Evolutionary conservation across 1,140 invertebrate species (phyloP), one percentile per base, ranked within the genome.

Genomic region (Tenebrio molitor): DNA sequence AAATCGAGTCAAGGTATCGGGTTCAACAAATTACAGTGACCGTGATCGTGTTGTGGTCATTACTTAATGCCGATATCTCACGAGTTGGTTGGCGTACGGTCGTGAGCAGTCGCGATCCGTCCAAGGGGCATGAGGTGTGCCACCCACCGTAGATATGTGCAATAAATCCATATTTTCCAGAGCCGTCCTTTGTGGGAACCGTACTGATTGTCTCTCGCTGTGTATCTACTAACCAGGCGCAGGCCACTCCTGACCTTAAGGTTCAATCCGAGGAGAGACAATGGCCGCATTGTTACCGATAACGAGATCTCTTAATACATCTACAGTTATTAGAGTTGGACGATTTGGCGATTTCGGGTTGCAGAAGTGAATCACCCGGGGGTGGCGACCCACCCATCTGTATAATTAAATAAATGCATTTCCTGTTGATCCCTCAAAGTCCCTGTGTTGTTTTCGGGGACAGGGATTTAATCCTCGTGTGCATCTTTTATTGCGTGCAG

Each of bases 21-120:
- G 76, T 77, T 77, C 77, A 80, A 79, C 79, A 80, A 79, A 80
- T 80, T 80, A 77, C 72, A 76, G 76, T 80, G 79, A 80, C 79
- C 79, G 77, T 79, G 77, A 79, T 76, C 77, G 75, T 78, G 77
- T 50, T 42, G 64, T 62, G 72, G 77, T 76, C 75, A 76, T 78
- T 78, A 75, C 76, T 71, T 76, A 76, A 63, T 73, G 75, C 74
- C 79, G 79, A 80, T 80, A 77, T 75, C 79, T 78, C 77, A 80
- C 77, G 78, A 78, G 77, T 74, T 71, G 70, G 44, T 44, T 65
- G 69, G 23, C 53, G 69, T 33, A 62, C 53, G 67, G 70, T 77
- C 75, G 78, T 77, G 75, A 76, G 75, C 68, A 63, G 15, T 73
- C 74, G 74, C 67, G 68, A 29, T 66, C 65, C 66, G 74, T 72